These are phyloP conservation scores for Nipponia nippon DNA, from an alignment of 2,113 vertebrate genomes.

Conservation along the genomic window DNA sequence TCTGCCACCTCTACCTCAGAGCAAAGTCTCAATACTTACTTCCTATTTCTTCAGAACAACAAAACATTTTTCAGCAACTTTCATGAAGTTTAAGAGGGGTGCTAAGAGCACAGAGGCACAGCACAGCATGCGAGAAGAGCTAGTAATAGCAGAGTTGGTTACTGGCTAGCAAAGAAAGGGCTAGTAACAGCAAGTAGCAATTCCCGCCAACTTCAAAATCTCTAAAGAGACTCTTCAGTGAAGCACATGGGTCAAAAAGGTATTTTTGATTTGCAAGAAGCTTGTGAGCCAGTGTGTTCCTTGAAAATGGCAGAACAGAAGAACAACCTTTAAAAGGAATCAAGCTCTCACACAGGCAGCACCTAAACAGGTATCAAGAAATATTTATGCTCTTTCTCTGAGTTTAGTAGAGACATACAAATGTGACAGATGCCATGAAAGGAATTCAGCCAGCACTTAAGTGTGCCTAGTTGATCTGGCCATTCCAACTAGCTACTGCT, in stretches of 20 bases:
- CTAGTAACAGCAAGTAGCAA: background rate
- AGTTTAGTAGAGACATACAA: background rate
- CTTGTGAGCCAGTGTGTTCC: background rate
- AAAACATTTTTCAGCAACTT: background rate
- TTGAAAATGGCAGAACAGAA: background rate
- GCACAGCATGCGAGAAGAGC: background rate
- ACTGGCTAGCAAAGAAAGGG: background rate
- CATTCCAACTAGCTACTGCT: background rate
- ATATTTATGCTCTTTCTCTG: background rate
- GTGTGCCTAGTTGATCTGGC: background rate
- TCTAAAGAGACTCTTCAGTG: background rate
- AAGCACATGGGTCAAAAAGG: background rate
- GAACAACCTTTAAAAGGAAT: background rate
- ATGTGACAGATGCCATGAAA: background rate
- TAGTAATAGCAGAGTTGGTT: background rate
- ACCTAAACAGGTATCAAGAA: background rate
- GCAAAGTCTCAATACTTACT: background rate
- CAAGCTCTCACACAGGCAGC: background rate
- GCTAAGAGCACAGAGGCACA: background rate
- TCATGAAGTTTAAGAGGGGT: background rate
- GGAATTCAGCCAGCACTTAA: background rate
- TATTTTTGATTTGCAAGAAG: background rate
- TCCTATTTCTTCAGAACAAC: background rate
- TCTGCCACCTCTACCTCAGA: background rate
- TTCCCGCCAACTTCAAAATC: background rate